Evolutionary conservation across 2,797 vertebrate genomes (phyloP).

Genomic region (Anolis apletophallus): DNA sequence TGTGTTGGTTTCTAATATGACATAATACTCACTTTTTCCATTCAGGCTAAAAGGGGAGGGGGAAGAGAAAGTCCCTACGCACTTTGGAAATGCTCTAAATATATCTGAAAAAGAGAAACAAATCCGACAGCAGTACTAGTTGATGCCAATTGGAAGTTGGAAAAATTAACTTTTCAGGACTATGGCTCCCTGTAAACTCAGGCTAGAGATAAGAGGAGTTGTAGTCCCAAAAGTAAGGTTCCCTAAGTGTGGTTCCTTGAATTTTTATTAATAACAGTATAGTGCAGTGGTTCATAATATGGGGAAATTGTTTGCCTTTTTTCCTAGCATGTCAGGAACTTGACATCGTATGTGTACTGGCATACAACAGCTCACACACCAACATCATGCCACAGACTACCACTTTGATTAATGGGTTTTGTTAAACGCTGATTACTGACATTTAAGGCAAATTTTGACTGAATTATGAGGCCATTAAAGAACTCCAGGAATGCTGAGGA

Average conservation of each 20-base stretch:
- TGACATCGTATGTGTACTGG: no score
- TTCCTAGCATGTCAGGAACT: no score
- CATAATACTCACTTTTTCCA: background rate
- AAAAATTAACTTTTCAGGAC: background rate
- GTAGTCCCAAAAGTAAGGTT: background rate
- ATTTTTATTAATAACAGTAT: background rate
- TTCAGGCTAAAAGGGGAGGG: background rate
- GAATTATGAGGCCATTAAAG: no score
- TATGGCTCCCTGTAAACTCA: background rate
- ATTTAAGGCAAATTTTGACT: no score
- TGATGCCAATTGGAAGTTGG: background rate
- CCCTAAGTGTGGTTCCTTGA: background rate
- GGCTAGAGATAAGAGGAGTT: background rate
- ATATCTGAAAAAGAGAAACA: background rate
- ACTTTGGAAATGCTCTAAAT: background rate
- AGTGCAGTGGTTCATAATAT: background rate
- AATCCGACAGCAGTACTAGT: no score
- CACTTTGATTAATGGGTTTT: no score
- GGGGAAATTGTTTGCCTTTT: no score
- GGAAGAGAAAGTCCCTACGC: background rate
- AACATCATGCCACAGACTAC: no score
- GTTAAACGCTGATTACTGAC: no score
- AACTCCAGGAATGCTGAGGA: no score
- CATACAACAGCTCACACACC: no score
- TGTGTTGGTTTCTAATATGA: background rate